Percentiles rank a stretch among this genome's conserved stretches.
Conservation (phyloP, 2,113 vertebrate genomes). For the Leptosomus discolor region DNA sequence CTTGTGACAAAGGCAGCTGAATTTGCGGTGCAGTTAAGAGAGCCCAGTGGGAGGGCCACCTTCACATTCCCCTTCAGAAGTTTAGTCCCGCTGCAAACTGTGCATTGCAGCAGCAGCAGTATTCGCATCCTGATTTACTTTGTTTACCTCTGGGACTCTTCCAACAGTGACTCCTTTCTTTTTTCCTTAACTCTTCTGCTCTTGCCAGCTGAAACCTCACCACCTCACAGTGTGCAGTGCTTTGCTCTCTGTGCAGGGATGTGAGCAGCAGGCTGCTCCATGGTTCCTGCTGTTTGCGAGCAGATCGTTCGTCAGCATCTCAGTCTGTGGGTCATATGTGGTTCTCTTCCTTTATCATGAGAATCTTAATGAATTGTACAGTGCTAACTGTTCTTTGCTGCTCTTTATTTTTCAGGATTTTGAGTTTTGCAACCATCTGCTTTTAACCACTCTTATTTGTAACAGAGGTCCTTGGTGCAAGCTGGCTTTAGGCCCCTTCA, state of each 20-base stretch:
- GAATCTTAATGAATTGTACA: neutral
- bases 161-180: neutral
- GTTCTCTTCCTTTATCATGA: neutral
- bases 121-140: slow-evolving; percentile 18
- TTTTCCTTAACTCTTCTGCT: neutral
- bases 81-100: neutral
- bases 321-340: neutral
- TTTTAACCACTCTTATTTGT: neutral
- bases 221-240: neutral
- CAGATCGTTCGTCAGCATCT: neutral
- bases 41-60: slow-evolving; percentile 47
- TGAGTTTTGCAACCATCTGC: neutral
- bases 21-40: neutral
- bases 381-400: neutral
- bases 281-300: neutral
- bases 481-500: neutral
- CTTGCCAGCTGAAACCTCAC: neutral
- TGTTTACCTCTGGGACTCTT: slow-evolving; percentile 42
- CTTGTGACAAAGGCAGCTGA: neutral
- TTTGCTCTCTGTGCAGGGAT: neutral
- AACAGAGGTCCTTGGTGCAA: neutral
- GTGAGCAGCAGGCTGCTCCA: neutral
- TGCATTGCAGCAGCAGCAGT: neutral
- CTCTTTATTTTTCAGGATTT: slow-evolving; percentile 1
- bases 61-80: slow-evolving; percentile 41